These are phyloP conservation scores for Micropterix aruncella DNA, from an alignment of 2,888 invertebrate genomes.

Conservation along the genomic window DNA sequence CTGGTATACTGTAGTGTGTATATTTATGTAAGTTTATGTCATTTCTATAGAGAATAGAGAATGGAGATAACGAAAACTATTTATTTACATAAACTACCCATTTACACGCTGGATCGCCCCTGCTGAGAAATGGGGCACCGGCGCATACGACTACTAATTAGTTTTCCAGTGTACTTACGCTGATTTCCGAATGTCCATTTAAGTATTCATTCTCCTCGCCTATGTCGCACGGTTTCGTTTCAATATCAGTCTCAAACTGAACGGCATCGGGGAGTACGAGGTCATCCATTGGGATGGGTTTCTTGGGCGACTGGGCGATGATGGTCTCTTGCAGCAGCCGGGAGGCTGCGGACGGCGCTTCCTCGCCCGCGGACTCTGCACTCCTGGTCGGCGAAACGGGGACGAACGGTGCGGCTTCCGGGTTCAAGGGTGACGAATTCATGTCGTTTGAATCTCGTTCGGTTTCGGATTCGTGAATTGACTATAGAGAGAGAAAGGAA, in stretches of 20 bases:
- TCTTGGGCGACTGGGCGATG: slow-evolving; percentile 59
- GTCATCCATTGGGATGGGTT: slow-evolving; percentile 49
- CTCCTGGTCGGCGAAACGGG: slow-evolving; percentile 47
- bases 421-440: slow-evolving; percentile 70
- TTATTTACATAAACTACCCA: too few relatives aligned
- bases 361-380: slow-evolving; percentile 21
- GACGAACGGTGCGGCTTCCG: slow-evolving; percentile 75
- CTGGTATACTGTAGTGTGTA: too few relatives aligned
- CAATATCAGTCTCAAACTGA: slow-evolving; percentile 51
- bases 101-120: too few relatives aligned
- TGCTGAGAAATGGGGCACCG: too few relatives aligned
- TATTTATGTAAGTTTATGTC: too few relatives aligned
- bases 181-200: slow-evolving; percentile 35
- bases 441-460: slow-evolving; percentile 31
- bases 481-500: slow-evolving; percentile 8
- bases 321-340: slow-evolving; percentile 22
- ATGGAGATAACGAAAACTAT: too few relatives aligned
- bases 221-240: slow-evolving; percentile 43
- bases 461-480: slow-evolving; percentile 5
- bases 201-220: slow-evolving; percentile 24
- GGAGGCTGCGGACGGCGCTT: slow-evolving; percentile 12
- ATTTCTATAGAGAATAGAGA: too few relatives aligned
- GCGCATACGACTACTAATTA: too few relatives aligned
- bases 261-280: slow-evolving; percentile 37
- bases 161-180: too few relatives aligned